Conservation (phyloP, 1,140 invertebrate genomes). For the Drosophila jambulina region DNA sequence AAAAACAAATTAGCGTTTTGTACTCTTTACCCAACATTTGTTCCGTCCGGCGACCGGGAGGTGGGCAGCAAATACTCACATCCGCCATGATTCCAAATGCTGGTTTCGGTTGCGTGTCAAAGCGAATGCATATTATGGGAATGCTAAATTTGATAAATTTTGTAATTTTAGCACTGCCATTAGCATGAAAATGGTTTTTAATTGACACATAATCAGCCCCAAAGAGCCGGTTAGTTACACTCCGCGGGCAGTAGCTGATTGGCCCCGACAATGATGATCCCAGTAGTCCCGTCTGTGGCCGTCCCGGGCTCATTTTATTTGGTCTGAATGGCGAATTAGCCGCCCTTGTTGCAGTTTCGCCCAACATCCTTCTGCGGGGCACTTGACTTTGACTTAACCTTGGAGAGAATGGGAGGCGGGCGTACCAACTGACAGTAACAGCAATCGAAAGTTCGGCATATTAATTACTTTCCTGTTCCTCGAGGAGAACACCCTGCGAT, state of each 20-base stretch:
- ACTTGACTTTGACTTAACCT: slow-evolving; percentile 70
- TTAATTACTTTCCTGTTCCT: slow-evolving; percentile 49
- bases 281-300: not conserved
- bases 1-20: slow-evolving; percentile 80
- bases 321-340: not conserved
- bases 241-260: slow-evolving; percentile 35
- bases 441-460: slow-evolving; percentile 52
- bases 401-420: slow-evolving; percentile 5
- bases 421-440: slow-evolving; percentile 24
- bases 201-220: slow-evolving; percentile 70
- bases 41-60: slow-evolving; percentile 38
- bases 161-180: slow-evolving; percentile 57
- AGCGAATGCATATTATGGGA: slow-evolving; percentile 39
- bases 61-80: slow-evolving; percentile 4
- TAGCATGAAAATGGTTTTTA: slow-evolving; percentile 73
- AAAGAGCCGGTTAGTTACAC: slow-evolving; percentile 58
- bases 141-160: slow-evolving; percentile 36
- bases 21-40: slow-evolving; percentile 23
- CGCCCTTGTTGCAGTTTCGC: slow-evolving; percentile 1
- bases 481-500: slow-evolving; percentile 34
- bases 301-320: not conserved
- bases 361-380: not conserved
- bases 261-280: slow-evolving; percentile 19
- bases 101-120: slow-evolving; percentile 46
- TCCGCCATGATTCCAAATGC: slow-evolving; percentile 18